Evolutionary conservation across 2,888 invertebrate species (phyloP).

Genomic region (Periphyllus acericola): DNA sequence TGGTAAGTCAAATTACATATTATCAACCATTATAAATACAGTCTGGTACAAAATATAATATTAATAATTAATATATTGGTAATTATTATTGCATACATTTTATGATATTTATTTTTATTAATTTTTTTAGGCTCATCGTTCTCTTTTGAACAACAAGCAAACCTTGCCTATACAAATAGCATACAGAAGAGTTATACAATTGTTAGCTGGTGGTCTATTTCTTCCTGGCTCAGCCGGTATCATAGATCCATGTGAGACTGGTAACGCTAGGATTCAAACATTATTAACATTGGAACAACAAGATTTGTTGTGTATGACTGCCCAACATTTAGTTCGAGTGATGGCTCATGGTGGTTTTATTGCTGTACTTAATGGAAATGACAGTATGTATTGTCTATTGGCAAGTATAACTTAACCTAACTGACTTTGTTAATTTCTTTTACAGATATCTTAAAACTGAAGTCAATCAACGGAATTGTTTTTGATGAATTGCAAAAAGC

Average conservation of each 20-base stretch:
- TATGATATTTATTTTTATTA: too few relatives aligned
- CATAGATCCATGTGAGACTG: constrained; percentile 89
- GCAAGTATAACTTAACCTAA: background rate
- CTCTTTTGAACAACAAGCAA: constrained; percentile 94
- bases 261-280: constrained; percentile 88
- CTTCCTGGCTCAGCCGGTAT: constrained; percentile 88
- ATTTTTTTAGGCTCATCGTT: constrained; percentile 83
- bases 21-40: background rate
- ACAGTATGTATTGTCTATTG: constrained; percentile 67
- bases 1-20: constrained; percentile 69
- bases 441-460: constrained; percentile 69
- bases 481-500: constrained; percentile 95
- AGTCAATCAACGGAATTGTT: constrained; percentile 80
- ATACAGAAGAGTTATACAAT: constrained; percentile 88
- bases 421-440: constrained; percentile 2
- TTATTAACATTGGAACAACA: constrained; percentile 90
- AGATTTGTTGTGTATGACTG: constrained; percentile 92
- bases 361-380: constrained; percentile 79
- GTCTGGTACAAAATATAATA: too few relatives aligned
- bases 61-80: background rate
- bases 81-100: too few relatives aligned
- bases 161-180: constrained; percentile 92
- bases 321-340: constrained; percentile 91
- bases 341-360: constrained; percentile 93
- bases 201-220: constrained; percentile 93